Conservation (phyloP, 2,113 vertebrate species). For the Lontra canadensis region DNA sequence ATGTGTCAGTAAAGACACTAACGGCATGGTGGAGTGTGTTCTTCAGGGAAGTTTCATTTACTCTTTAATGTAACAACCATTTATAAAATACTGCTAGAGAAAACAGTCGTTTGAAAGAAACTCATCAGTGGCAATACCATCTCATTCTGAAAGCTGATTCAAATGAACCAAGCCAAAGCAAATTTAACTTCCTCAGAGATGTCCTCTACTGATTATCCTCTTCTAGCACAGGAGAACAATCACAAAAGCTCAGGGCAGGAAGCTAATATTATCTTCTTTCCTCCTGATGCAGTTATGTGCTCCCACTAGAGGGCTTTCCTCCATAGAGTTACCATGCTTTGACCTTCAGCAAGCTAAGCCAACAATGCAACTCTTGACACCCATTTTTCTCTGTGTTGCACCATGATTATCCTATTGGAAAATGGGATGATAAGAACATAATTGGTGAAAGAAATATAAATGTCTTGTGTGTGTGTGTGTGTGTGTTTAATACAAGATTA, state of each 20-base stretch:
- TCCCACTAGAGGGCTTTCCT: neutral
- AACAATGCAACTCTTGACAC: neutral
- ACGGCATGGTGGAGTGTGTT: conserved; percentile 63
- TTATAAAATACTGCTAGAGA: conserved; percentile 62
- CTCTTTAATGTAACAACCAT: conserved; percentile 69
- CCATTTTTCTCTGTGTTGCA: neutral
- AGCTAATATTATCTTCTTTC: neutral
- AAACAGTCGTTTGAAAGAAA: conserved; percentile 68
- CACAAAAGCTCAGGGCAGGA: neutral
- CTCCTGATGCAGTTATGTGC: neutral
- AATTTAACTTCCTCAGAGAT: neutral
- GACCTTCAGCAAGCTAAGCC: neutral
- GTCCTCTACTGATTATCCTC: neutral
- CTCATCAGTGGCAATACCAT: conserved; percentile 45
- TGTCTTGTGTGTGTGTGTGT: neutral
- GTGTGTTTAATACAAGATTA: neutral
- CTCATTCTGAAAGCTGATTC: neutral
- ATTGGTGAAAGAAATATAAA: neutral
- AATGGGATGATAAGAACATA: neutral
- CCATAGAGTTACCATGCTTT: neutral
- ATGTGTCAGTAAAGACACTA: conserved; percentile 63
- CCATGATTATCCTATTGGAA: neutral
- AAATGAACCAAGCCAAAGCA: neutral
- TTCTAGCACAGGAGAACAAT: neutral
- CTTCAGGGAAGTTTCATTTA: conserved; percentile 72